Base-by-base conservation (phyloP, 2,797 vertebrate species). In the Sternotherus odoratus region DNA sequence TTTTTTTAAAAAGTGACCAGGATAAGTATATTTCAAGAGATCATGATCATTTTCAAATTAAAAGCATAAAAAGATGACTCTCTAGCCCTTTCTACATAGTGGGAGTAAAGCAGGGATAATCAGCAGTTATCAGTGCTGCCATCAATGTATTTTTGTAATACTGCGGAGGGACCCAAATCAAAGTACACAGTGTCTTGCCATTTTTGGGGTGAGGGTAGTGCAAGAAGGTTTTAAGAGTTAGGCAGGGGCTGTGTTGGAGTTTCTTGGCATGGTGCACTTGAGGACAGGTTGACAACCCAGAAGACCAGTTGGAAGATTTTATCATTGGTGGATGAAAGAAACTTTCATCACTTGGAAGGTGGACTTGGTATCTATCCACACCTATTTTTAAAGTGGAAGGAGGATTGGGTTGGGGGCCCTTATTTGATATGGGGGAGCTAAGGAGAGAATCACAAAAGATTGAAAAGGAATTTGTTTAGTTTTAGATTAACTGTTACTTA, bases 301-400 rank as follows among this genome's bases (percentile, higher is more conserved):
- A 94, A 93, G 56, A 24, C 12, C 88, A 90, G 11, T 33, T 82
- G 8, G 24, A 46, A 60, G 82, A 36, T 90, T 85, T 92, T 79
- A 3, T 89, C 88, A 94, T 82, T 91, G 51, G 53, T 81, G 48
- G 7, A 26, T 88, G 69, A 95, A 94, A 95, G 94, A 89, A 83
- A 28, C 49, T 91, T 82, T 94, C 74, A 85, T 1, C 24, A 46
- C 24, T 7, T 48, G 43, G 43, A 75, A 43, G 43, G 43, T 28
- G 24, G 12, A 16, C 12, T 30, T 26, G 43, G 43, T 46, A 46
- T 75, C 21, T 39, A 24, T 39, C n/a, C 21, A 69, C 21, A 36
- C 12, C 43, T 75, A 28, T 48, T 46, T 17, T 26, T 26, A 75
- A 75, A 48, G 26, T 30, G 72, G 48, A 75, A 75, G 13, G 26